Evolutionary conservation across 2,797 vertebrate species (phyloP), one percentile per base, ranked within the genome.

Genomic region (Pterois miles): DNA sequence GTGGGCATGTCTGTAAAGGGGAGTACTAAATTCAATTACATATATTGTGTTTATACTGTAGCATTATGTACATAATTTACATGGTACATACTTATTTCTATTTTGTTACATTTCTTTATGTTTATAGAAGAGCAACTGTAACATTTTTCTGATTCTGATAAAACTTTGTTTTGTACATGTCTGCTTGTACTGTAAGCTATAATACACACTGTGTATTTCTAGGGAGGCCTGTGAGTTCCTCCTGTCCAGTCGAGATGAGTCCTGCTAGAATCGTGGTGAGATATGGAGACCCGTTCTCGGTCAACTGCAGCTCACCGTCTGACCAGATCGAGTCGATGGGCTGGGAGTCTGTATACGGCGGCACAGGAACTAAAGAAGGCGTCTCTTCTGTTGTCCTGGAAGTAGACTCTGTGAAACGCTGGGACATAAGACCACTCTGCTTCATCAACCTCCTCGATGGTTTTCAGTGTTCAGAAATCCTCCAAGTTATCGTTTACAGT

Each of bases 401-500:
- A 0, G 23, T 91, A 0, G 0, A 3, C 0, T 5, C 34, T 1
- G 62, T 88, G 11, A 9, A 0, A 2, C 0, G 0, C 0, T 94
- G 92, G 93, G 0, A 0, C 0, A 0, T 89, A 0, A 0, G 0
- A 0, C 20, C 89, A 4, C 0, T 0, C 0, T 95, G 94, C 86
- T 94, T 3, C 74, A 0, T 67, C 0, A 80, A 22, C 71, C 1
- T 2, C 0, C 0, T 0, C 0, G 0, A 16, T 10, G 12, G 14
- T 0, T 0, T 0, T 0, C 91, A 95, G 80, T 85, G 85, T 38
- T 0, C 0, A 0, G 0, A 23, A 9, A 0, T 0, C 0, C 52
- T 83, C 0, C 2, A 77, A 29, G 33, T 94, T 74, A 92, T 34
- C 0, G 20, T 93, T 65, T 94, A 94, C 80, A 81, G 94, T 94